Evolutionary conservation across 2,888 invertebrate genomes (phyloP), one percentile per base, ranked within the genome.

Genomic region (Nomada flava): DNA sequence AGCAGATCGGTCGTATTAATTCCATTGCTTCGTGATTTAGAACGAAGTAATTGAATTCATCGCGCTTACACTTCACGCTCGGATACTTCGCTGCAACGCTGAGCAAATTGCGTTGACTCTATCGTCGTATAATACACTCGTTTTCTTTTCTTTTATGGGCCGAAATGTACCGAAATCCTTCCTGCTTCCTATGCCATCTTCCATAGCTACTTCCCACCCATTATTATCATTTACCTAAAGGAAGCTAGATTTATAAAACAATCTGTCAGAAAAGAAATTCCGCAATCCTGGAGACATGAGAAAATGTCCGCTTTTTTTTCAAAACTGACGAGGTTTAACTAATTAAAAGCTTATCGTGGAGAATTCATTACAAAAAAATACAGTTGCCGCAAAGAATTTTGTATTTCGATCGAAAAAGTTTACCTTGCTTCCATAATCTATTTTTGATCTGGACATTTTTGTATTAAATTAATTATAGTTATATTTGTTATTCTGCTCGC

Each of bases 1-100:
- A 18, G 20, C 20, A 42, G 47, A 50, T 60, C 36, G 5, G 53
- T 26, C 23, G 42, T 44, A 23, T 53, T 23, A 29, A 67, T 72
- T 53, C 60, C 26, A 68, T 68, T 62, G 68, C 68, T 74, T 29
- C 36, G 55, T 67, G 67, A 78, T 78, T 68, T 68, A 74, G 62
- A 65, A 76, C 69, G 62, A 26, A 29, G 36, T 78, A 74, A 78
- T 78, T 69, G 65, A 71, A 79, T 79, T 79, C 67, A 72, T 74
- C 67, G 68, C 59, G 62, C 50, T 36, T 65, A 57, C 65, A 62
- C 60, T 70, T 79, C 67, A 67, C 60, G 70, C 69, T 74, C 76
- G 79, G 65, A 67, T 76, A 60, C 76, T 59, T 63, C 68, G 55
- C 13, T 63, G 52, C 50, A 62, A 23, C 50, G 53, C 65, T 36